Conservation (phyloP, 2,888 invertebrate species). For the Mycalesis mineus region DNA sequence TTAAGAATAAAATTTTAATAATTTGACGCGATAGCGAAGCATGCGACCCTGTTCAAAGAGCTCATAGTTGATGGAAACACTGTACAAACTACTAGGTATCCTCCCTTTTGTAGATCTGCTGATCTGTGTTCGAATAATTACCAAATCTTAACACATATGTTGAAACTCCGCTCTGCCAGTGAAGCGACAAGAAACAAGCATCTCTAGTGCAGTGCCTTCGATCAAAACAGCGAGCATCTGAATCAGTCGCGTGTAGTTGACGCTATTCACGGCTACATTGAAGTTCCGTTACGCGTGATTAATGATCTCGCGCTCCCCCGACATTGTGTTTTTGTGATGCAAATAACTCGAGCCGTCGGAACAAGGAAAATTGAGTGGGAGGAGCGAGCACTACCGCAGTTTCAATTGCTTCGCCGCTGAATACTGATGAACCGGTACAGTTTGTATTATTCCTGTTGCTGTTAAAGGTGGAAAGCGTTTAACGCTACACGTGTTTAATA, state of each 20-base stretch:
- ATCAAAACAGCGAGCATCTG: constrained; percentile 46
- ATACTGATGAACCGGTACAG: constrained; percentile 73
- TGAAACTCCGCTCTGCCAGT: too few species aligned
- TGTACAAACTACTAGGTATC: too few species aligned
- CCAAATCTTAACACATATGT: too few species aligned
- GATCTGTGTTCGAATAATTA: too few species aligned
- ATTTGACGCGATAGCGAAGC: too few species aligned
- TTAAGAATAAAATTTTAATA: too few species aligned
- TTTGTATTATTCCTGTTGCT: constrained; percentile 53
- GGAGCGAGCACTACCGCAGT: constrained; percentile 70
- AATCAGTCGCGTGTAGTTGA: constrained; percentile 72
- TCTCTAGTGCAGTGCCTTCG: constrained; percentile 19
- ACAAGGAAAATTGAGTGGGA: constrained; percentile 76
- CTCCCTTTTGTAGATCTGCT: too few species aligned
- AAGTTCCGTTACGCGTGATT: constrained; percentile 72
- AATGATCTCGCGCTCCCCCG: constrained; percentile 72
- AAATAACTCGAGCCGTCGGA: constrained; percentile 76
- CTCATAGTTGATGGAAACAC: too few species aligned
- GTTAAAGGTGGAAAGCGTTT: constrained; percentile 29
- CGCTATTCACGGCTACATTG: constrained; percentile 63
- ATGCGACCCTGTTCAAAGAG: too few species aligned
- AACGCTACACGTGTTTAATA: constrained; percentile 22
- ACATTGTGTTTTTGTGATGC: constrained; percentile 78
- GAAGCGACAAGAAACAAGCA: too few species aligned
- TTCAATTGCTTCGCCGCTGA: constrained; percentile 74